Conservation (phyloP, 2,888 invertebrate species). For the Monopis laevigella region DNA sequence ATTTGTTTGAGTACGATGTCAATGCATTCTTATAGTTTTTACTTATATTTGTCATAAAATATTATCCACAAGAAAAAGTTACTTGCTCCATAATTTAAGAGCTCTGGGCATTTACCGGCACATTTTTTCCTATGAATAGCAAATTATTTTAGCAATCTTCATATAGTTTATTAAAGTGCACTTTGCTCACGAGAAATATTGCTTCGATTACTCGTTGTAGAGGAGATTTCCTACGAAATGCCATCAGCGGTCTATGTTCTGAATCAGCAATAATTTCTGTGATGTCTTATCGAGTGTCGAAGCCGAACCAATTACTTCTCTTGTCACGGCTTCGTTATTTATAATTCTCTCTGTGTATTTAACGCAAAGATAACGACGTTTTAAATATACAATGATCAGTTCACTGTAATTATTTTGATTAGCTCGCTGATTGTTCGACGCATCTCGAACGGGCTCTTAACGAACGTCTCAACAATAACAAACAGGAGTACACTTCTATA, state of each 20-base stretch:
- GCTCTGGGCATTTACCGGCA: too few species aligned
- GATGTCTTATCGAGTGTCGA: constrained; percentile 34
- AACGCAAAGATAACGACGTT: constrained; percentile 17
- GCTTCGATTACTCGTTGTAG: constrained; percentile 28
- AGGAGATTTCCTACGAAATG: constrained; percentile 9
- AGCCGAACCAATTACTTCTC: constrained; percentile 46
- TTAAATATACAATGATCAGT: constrained; percentile 6
- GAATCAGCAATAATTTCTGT: constrained; percentile 10
- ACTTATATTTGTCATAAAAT: too few species aligned
- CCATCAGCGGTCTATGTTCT: constrained; percentile 10
- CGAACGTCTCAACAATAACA: too few species aligned
- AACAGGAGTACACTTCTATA: too few species aligned
- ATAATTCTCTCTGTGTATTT: constrained; percentile 43
- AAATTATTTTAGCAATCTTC: too few species aligned
- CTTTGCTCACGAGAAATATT: constrained; percentile 18
- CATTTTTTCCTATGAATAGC: too few species aligned
- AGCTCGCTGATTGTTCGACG: constrained; percentile 5
- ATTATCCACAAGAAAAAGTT: too few species aligned
- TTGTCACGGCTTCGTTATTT: constrained; percentile 48
- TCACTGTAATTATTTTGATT: constrained; percentile 10
- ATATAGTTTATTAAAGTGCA: constrained; percentile 7
- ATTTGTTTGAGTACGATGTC: too few species aligned
- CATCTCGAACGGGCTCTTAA: too few species aligned
- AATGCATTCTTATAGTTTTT: too few species aligned
- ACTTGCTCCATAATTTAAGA: too few species aligned